A percentile compares a stretch with the other conserved stretches of the same genome.
Conservation (phyloP, 2,888 invertebrate genomes). For the Scrobipalpa atriplicella region DNA sequence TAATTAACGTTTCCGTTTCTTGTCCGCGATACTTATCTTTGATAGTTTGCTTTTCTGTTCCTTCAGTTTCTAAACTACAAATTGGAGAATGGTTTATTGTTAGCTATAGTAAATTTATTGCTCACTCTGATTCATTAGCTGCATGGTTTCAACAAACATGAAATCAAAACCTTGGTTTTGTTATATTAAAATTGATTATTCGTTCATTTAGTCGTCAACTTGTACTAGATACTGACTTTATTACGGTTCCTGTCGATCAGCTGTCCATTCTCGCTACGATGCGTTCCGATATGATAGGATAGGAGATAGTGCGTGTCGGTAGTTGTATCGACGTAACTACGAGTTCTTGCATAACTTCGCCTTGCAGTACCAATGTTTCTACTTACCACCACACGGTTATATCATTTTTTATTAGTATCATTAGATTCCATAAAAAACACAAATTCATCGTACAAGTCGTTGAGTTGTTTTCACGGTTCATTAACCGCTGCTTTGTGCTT, state of each 20-base stretch:
- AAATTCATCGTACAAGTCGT: neutral
- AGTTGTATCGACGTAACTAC: constrained; percentile 56
- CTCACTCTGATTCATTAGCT: constrained; percentile 1
- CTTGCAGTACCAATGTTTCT: constrained; percentile 46
- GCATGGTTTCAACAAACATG: neutral
- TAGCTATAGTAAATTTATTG: constrained; percentile 27
- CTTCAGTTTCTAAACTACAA: constrained; percentile 20
- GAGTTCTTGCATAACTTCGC: constrained; percentile 60
- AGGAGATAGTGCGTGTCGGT: constrained; percentile 72
- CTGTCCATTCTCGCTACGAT: constrained; percentile 67
- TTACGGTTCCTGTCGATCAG: constrained; percentile 55
- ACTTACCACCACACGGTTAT: constrained; percentile 52
- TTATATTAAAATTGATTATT: neutral
- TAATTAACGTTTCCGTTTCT: constrained; percentile 43
- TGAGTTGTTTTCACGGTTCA: constrained; percentile 44
- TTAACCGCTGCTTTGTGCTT: constrained; percentile 42
- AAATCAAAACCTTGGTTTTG: neutral
- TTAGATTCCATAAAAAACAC: constrained; percentile 47
- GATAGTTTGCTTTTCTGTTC: constrained; percentile 32
- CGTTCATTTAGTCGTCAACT: constrained; percentile 9
- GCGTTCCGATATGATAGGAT: constrained; percentile 70
- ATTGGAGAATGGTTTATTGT: constrained; percentile 36
- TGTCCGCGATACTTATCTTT: constrained; percentile 31
- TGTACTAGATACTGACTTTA: neutral
- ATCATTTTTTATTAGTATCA: constrained; percentile 54